Percentiles rank a stretch among this genome's conserved stretches.
Conservation (phyloP, 2,797 vertebrate genomes). For the Anas flavirostris region DNA sequence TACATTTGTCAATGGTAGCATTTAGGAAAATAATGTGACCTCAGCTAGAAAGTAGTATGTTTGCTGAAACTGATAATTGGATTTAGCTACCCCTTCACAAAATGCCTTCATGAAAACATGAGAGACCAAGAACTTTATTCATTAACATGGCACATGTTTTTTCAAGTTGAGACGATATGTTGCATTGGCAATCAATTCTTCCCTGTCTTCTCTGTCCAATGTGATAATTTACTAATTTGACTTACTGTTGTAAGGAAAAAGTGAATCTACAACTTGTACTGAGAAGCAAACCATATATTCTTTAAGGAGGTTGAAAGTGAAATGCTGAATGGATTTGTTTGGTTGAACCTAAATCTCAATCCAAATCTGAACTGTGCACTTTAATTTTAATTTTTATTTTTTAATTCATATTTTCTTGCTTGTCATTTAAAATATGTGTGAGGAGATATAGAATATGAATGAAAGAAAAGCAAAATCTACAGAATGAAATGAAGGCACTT, state of each 20-base stretch:
- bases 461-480: background rate
- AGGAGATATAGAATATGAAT: background rate
- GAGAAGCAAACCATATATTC: background rate
- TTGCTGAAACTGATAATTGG: slow-evolving; percentile 24
- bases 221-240: background rate
- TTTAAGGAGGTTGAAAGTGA: background rate
- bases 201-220: background rate
- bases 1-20: background rate
- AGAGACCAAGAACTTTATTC: background rate
- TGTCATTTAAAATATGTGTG: background rate
- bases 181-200: background rate
- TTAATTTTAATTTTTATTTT: background rate
- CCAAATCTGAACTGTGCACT: background rate
- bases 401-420: background rate
- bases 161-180: background rate
- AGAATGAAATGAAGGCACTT: background rate
- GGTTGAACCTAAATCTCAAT: background rate
- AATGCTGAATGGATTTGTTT: no score
- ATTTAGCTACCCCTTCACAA: background rate
- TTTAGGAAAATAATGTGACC: background rate
- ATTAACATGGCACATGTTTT: background rate
- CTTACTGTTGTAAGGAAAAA: background rate
- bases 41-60: background rate
- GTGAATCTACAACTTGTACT: background rate
- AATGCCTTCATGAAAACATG: slow-evolving; percentile 2